Evolutionary conservation across 37 sponge, comb jelly and placozoan genomes (phyloP), one percentile per base, ranked within the genome.

Genomic region (Theonella swinhoei): DNA sequence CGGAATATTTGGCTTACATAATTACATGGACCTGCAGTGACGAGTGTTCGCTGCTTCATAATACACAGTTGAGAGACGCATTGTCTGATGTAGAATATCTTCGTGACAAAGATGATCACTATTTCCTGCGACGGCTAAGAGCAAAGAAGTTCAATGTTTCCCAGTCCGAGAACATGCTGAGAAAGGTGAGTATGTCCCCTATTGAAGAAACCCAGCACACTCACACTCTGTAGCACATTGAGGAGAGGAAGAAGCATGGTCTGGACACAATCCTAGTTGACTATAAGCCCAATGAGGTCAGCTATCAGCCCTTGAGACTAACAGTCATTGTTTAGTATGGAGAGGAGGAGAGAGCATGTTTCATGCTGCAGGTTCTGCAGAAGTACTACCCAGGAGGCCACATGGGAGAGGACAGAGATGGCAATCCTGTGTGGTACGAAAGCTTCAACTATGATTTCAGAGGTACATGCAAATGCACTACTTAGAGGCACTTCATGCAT

Each of bases 371-470:
- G 81, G 81, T 75, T 42, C 75, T 78, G 36, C 11, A 75, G 25
- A 75, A 80, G 73, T 91, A 82, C 47, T 82, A 70, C 40, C 83
- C 91, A 40, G 76, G 73, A 37, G 88, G 87, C 19, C 9, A 62
- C 32, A 82, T 83, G 81, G 91, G 91, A 69, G 87, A 79, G 35
- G 91, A 91, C 67, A 81, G 83, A 60, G 87, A 86, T 70, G 91
- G 91, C 23, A 83, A 91, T 36, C 91, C 91, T 34, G 75, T 91
- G 23, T 68, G 25, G 39, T 87, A 83, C 37, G 64, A 87, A 38
- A 43, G 31, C 40, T 33, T 75, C 34, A 91, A 92, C 75, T 1
- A 77, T 0, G 92, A 92, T 58, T 73, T 75, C 29, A 79, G 54
- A 88, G 92, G 92, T 88, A 65, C 11, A 23, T 29, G 25, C 66